Base-by-base conservation (phyloP, 2,797 vertebrate species). In the Poeciliopsis paucimaculata region DNA sequence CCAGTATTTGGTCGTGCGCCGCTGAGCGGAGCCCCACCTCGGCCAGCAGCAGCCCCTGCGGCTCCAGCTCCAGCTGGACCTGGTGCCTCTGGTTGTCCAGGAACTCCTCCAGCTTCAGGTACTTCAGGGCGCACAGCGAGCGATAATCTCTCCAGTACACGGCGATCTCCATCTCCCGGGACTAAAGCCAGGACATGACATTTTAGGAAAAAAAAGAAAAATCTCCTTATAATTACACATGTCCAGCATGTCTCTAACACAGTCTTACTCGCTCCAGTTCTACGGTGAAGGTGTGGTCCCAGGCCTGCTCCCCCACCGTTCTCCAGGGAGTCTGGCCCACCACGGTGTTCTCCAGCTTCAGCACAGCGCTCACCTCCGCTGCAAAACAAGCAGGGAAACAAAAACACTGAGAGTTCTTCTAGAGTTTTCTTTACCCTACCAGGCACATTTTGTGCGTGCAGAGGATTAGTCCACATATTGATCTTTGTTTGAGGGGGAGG, bases 101-200 rank as follows among this genome's bases (percentile, higher is more conserved):
- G 91, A 97, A 98, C 86, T 98, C 97, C 81, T 98, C 97, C 93
- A 98, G 89, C 90, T 97, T 97, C 73, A 98, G 95, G 89, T 97
- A 98, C 91, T 98, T 98, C 31, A 98, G 94, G 31, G 97, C 97
- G 36, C 97, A 98, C 75, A 98, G 94, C 49, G 96, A 97, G 78
- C 97, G 95, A 72, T 95, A 97, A 85, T 98, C 97, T 79, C 94
- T 94, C 96, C 97, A 97, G 93, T 98, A 97, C 62, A 98, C 96
- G 0, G 96, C 96, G 0, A 98, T 94, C 94, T 98, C 97, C 95
- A 98, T 95, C 89, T 98, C 93, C 88, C 90, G 83, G 77, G 92
- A 94, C 93, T 93, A 4, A 78, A 31, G 15, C 71, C 78, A 70
- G 60, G 68, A 41, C 70, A 77, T 1, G 68, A 45, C 34, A 20